Conservation (phyloP, 2,888 invertebrate genomes). For the Diaperis boleti region DNA sequence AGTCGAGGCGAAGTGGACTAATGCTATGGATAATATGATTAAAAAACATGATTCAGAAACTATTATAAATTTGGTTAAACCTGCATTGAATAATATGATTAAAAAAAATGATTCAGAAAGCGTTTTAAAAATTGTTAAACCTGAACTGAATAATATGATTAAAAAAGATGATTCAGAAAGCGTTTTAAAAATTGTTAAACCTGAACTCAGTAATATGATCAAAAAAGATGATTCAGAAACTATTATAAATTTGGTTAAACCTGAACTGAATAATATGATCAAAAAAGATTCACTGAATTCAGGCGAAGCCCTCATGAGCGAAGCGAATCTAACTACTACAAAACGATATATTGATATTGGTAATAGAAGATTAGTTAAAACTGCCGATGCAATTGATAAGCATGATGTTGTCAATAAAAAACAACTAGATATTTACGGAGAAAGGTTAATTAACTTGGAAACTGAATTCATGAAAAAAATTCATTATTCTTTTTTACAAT, state of each 20-base stretch:
- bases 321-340: conserved; percentile 4
- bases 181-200: no score
- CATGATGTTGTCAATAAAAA: conserved; percentile 3
- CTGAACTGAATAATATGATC: conserved; percentile 1
- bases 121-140: no score
- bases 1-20: neutral
- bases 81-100: no score
- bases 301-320: no score
- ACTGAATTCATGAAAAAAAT: no score
- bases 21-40: neutral
- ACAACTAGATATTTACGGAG: conserved; percentile 30
- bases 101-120: no score
- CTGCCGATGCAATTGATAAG: neutral
- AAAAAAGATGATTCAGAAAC: no score
- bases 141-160: no score
- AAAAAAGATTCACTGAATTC: conserved; percentile 2
- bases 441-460: conserved; percentile 17
- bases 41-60: neutral
- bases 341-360: neutral
- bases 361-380: conserved; percentile 9
- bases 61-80: no score
- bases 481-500: conserved; percentile 29
- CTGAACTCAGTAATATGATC: no score
- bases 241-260: no score
- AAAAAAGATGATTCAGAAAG: no score